Percentiles rank a stretch among this genome's conserved stretches.
These are phyloP conservation scores for Rousettus leschenaultii DNA, from an alignment of 2,113 vertebrate genomes.

Conservation along the genomic window DNA sequence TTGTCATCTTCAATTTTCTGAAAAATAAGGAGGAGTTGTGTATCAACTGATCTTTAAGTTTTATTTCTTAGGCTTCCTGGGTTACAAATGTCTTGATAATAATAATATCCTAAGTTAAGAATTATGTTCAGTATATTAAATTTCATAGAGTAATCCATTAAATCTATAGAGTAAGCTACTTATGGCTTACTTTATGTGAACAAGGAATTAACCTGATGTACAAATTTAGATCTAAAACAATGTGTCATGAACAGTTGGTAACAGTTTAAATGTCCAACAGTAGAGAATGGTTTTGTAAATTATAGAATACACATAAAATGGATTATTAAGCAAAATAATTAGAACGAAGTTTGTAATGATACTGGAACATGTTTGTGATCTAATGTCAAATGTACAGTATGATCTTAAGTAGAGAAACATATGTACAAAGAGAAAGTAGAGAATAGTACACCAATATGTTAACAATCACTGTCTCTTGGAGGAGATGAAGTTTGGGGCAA, in stretches of 20 bases:
- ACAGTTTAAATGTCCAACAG: not conserved
- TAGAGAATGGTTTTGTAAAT: not conserved
- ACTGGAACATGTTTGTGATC: not conserved
- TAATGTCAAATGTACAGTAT: not conserved
- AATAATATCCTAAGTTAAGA: not conserved
- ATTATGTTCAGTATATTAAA: not conserved
- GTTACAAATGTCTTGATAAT: not conserved
- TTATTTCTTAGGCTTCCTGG: not conserved
- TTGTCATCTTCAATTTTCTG: not conserved
- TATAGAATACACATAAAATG: not conserved
- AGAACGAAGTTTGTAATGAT: not conserved
- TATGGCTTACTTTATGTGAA: not conserved
- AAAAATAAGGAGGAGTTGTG: not conserved
- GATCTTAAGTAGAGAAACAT: not conserved
- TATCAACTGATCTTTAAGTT: not conserved
- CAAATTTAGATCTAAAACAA: not conserved
- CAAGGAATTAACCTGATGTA: not conserved
- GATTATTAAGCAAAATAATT: slow-evolving; percentile 2
- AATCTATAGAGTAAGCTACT: not conserved
- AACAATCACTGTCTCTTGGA: not conserved
- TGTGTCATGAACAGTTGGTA: not conserved
- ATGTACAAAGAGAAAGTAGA: not conserved
- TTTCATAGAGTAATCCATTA: not conserved
- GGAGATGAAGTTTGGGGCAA: not conserved
- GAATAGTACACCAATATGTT: not conserved